A percentile compares a stretch with the other conserved stretches of the same genome.
These are phyloP conservation scores for Phrynocephalus versicolor DNA, from an alignment of 2,113 vertebrate species.

Conservation along the genomic window DNA sequence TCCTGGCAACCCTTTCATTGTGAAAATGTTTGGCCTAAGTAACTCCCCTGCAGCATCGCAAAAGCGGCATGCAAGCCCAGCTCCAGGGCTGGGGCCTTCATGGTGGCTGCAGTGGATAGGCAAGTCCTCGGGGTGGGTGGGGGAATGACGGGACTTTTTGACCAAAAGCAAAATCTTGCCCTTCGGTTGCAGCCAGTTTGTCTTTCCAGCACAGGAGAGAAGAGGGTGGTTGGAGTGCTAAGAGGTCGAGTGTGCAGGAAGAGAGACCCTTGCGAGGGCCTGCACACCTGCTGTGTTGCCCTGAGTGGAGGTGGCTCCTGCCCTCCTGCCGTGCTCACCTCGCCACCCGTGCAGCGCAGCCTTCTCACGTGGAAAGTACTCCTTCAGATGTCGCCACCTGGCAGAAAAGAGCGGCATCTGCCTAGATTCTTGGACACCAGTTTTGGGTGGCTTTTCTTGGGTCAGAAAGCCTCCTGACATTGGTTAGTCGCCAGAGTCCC, in stretches of 20 bases:
- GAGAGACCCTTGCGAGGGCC: slow-evolving; percentile 54
- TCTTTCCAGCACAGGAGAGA: slow-evolving; percentile 61
- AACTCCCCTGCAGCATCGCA: slow-evolving; percentile 74
- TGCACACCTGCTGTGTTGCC: slow-evolving; percentile 34
- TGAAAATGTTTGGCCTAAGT: slow-evolving; percentile 68
- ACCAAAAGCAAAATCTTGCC: slow-evolving; percentile 74
- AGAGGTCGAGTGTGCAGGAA: slow-evolving; percentile 59
- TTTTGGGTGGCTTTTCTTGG: slow-evolving; percentile 53
- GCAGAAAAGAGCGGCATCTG: slow-evolving; percentile 76
- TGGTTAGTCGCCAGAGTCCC: slow-evolving; percentile 65
- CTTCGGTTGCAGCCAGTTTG: slow-evolving; percentile 77
- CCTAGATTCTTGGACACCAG: slow-evolving; percentile 60
- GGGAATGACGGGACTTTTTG: slow-evolving; percentile 56
- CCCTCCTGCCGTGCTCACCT: slow-evolving; percentile 63
- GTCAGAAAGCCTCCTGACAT: slow-evolving; percentile 59
- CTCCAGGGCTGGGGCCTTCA: slow-evolving; percentile 62
- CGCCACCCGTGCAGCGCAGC: slow-evolving; percentile 81
- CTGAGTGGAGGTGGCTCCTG: slow-evolving; percentile 57
- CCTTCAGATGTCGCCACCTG: slow-evolving; percentile 71
- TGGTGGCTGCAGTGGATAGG: slow-evolving; percentile 62
- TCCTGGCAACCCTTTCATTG: slow-evolving; percentile 69
- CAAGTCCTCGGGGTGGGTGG: slow-evolving; percentile 69
- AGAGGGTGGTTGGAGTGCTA: slow-evolving; percentile 67
- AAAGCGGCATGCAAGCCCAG: slow-evolving; percentile 80
- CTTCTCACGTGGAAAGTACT: slow-evolving; percentile 74